Evolutionary conservation across 2,113 vertebrate genomes (phyloP).

Genomic region (Zosterops lateralis): DNA sequence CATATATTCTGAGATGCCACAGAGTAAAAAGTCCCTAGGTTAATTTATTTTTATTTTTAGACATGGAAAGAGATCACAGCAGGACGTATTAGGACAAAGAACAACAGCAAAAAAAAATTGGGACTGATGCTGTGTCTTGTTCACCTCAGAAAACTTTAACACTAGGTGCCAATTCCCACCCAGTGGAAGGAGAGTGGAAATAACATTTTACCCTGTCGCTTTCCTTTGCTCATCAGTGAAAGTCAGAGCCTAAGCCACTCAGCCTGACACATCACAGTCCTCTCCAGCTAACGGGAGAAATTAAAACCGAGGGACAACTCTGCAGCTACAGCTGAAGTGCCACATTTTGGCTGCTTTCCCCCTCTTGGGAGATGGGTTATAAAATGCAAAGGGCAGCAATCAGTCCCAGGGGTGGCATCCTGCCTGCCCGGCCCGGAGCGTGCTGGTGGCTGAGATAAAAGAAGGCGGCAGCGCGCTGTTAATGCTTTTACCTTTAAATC

Average conservation of each 20-base stretch:
- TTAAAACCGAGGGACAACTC: neutral
- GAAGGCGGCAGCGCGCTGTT: neutral
- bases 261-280: neutral
- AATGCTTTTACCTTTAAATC: constrained; percentile 6
- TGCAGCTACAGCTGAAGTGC: neutral
- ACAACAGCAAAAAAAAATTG: neutral
- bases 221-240: neutral
- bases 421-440: neutral
- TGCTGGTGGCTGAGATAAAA: constrained; percentile 2
- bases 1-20: neutral
- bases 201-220: rapidly evolving
- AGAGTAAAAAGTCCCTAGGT: neutral
- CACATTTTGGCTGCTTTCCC: neutral
- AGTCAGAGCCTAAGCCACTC: neutral
- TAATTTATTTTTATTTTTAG: neutral
- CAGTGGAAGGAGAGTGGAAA: neutral
- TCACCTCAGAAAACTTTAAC: neutral
- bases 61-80: neutral
- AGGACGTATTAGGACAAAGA: neutral
- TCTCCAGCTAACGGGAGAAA: neutral
- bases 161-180: neutral
- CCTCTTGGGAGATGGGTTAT: neutral
- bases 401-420: neutral
- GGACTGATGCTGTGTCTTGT: neutral
- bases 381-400: neutral